phyloP scores from a whole-genome alignment of 2,113 vertebrate species.

The Oryzias curvinotus region DNA sequence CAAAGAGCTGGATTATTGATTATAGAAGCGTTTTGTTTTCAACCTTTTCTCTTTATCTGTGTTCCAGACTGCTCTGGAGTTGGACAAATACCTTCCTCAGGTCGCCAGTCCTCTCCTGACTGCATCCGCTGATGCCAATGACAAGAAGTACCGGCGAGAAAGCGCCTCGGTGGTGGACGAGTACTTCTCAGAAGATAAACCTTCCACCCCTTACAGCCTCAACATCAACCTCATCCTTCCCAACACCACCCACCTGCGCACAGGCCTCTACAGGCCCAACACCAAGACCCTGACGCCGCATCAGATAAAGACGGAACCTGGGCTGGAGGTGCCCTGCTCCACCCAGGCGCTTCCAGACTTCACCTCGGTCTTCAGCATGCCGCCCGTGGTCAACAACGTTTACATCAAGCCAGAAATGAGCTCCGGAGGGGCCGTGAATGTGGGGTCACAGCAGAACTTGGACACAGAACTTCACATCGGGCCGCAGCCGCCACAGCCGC shows the following conservation, averaged over 20 bases:
- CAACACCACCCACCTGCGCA: slow-evolving; percentile 85
- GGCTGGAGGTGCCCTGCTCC: slow-evolving; percentile 74
- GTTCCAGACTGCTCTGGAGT: slow-evolving; percentile 77
- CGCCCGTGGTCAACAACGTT: slow-evolving; percentile 82
- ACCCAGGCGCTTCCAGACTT: slow-evolving; percentile 90
- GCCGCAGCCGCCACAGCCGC: slow-evolving; percentile 70
- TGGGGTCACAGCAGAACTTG: slow-evolving; percentile 20
- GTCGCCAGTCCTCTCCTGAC: slow-evolving; percentile 42
- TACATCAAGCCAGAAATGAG: slow-evolving; percentile 87
- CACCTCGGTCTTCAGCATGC: slow-evolving; percentile 89
- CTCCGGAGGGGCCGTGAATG: slow-evolving; percentile 15
- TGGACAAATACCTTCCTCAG: slow-evolving; percentile 86
- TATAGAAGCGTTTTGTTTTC: not conserved
- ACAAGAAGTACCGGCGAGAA: slow-evolving; percentile 87
- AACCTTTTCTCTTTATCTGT: not conserved
- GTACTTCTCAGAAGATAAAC: slow-evolving; percentile 87
- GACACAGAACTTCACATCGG: slow-evolving; percentile 76
- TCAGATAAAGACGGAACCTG: slow-evolving; percentile 85
- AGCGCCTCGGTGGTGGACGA: slow-evolving; percentile 90
- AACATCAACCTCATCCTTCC: slow-evolving; percentile 92
- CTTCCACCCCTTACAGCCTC: slow-evolving; percentile 81
- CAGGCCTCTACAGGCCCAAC: slow-evolving; percentile 83
- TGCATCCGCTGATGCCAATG: slow-evolving; percentile 25
- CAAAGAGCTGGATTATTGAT: too few species aligned
- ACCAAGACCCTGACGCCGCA: slow-evolving; percentile 68